Evolutionary conservation across 2,888 invertebrate genomes (phyloP), one percentile per base, ranked within the genome.

Genomic region (Urechis unicinctus): DNA sequence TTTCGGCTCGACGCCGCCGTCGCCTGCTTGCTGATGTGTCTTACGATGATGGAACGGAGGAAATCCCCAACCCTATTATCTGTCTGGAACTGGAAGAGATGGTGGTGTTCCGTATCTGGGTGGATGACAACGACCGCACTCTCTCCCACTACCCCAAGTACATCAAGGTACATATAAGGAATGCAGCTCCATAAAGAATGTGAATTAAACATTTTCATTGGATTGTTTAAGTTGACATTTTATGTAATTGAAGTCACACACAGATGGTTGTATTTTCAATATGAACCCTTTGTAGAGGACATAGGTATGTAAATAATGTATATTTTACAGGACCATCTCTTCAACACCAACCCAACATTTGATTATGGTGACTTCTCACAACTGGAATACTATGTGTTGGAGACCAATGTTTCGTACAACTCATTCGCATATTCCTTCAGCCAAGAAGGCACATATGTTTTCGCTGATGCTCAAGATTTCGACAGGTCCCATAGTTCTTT

Each of bases 361-460:
- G 75, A 75, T 61, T 75, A 67, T 49, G 74, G 74, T 6, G 65
- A 71, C n/a, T 75, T 75, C 63, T 66, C 65, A 1, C 60, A 66
- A 53, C 68, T 75, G 42, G 56, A 65, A 43, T 68, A 68, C 48
- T 64, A 68, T 55, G 66, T 75, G n/a, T 63, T 60, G 26, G 68
- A 66, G 57, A 75, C 74, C 22, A 74, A 72, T 53, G 71, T 71
- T 4, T 66, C 68, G 43, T 66, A 73, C 52, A 66, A 68, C 22
- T 66, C 70, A n/a, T 75, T 75, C 55, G 70, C 71, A 1, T 65
- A 68, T 51, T 67, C 69, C 21, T 75, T 75, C 62, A 63, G 63
- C 1, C 70, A 71, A n/a, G 63, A 67, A 22, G 75, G 75, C n/a
- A 70, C 68, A 17, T 75, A 68, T 53, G 74, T 74, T 5, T 74